Evolutionary conservation across 2,113 vertebrate genomes (phyloP).

Genomic region (Poecilia latipinna): DNA sequence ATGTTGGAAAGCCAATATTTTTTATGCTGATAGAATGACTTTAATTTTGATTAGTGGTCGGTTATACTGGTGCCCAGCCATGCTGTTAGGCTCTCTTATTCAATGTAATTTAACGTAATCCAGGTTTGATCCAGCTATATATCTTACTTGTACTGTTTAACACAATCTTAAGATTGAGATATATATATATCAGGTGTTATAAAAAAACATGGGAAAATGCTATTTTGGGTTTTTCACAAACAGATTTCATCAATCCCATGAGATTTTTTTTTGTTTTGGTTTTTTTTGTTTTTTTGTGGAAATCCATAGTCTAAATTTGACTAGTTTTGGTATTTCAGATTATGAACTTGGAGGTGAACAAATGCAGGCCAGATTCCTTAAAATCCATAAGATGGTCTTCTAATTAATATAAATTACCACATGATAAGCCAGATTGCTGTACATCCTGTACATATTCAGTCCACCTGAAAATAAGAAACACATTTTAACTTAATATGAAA

Average conservation of each 20-base stretch:
- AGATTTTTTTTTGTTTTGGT: no score
- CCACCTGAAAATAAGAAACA: neutral
- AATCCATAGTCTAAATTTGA: neutral
- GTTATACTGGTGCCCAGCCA: neutral
- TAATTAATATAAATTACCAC: neutral
- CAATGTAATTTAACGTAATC: no score
- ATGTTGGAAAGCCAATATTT: no score
- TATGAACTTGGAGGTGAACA: neutral
- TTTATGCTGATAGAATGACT: no score
- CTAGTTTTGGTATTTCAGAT: neutral
- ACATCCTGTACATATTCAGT: neutral
- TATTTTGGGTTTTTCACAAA: no score
- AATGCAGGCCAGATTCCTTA: neutral
- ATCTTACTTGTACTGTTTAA: neutral
- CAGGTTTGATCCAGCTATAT: neutral
- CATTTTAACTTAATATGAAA: no score
- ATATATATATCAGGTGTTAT: no score
- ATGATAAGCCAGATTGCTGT: no score
- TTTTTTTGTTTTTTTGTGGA: neutral
- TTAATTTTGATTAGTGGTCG: no score
- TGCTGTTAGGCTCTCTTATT: neutral
- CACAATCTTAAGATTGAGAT: no score
- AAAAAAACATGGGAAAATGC: no score
- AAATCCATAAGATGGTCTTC: neutral
- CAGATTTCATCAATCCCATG: no score